Evolutionary conservation across 1,140 invertebrate species (phyloP).

Genomic region (Neodiprion lecontei): DNA sequence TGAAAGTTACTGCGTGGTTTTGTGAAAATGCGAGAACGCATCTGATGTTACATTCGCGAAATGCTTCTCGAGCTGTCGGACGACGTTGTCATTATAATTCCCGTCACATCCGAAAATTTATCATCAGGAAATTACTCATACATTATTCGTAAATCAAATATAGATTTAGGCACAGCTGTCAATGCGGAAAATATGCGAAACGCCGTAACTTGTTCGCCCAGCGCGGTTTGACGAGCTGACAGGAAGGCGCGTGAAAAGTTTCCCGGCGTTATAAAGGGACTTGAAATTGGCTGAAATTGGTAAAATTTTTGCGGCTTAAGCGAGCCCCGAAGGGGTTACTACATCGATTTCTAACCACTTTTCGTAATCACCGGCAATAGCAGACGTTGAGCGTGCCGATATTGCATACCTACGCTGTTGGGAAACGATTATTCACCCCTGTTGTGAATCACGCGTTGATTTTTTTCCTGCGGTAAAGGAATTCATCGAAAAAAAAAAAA

Average conservation of each 20-base stretch:
- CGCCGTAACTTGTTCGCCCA: background rate
- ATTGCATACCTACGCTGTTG: background rate
- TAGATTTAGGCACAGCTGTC: too few species aligned
- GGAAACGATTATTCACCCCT: background rate
- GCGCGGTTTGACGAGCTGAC: background rate
- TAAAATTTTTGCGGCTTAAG: background rate
- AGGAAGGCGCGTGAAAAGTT: background rate
- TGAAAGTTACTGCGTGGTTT: too few species aligned
- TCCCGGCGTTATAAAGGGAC: background rate
- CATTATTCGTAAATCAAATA: too few species aligned
- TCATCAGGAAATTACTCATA: too few species aligned
- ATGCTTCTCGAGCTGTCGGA: too few species aligned
- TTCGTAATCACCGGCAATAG: background rate
- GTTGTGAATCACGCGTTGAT: background rate
- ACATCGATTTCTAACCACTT: background rate
- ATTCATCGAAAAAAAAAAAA: background rate
- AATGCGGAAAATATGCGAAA: background rate
- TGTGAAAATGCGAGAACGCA: too few species aligned
- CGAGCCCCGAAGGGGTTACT: background rate
- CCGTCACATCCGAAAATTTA: too few species aligned
- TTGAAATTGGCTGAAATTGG: conserved; percentile 2
- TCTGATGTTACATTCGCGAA: too few species aligned
- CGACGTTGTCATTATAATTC: too few species aligned
- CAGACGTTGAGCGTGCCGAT: too few species aligned
- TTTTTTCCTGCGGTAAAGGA: background rate